phyloP scores from a whole-genome alignment of 2,797 vertebrate species.

The Neomorphus geoffroyi region DNA sequence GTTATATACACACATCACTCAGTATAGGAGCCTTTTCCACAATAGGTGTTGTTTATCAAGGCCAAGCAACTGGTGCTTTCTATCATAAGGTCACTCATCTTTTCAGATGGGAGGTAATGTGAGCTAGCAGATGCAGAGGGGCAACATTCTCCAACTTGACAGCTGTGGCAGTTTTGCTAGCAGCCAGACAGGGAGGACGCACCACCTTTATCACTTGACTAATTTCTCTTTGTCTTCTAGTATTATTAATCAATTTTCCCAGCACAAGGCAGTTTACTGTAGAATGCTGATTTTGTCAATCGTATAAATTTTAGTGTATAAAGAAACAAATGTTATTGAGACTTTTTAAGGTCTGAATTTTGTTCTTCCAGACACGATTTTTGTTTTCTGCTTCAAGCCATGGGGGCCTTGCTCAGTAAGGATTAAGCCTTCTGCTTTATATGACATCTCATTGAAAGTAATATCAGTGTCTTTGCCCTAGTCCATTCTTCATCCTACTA shows the following conservation, averaged over 20 bases:
- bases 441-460: neutral
- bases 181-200: neutral
- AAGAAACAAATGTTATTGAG: neutral
- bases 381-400: neutral
- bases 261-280: neutral
- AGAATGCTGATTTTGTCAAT: neutral
- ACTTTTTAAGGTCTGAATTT: neutral
- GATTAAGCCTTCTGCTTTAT: neutral
- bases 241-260: neutral
- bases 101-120: neutral
- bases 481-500: neutral
- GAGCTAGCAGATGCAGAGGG: neutral
- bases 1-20: neutral
- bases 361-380: neutral
- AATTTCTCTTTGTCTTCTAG: neutral
- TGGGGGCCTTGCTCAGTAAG: neutral
- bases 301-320: neutral
- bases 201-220: neutral
- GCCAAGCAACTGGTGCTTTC: neutral
- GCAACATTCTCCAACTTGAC: fast-evolving
- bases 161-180: neutral
- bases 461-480: neutral
- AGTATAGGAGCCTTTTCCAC: neutral
- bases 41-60: neutral
- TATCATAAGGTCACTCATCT: neutral